phyloP scores from a whole-genome alignment of 1,140 invertebrate genomes.

The Drosophila nebulosa region DNA sequence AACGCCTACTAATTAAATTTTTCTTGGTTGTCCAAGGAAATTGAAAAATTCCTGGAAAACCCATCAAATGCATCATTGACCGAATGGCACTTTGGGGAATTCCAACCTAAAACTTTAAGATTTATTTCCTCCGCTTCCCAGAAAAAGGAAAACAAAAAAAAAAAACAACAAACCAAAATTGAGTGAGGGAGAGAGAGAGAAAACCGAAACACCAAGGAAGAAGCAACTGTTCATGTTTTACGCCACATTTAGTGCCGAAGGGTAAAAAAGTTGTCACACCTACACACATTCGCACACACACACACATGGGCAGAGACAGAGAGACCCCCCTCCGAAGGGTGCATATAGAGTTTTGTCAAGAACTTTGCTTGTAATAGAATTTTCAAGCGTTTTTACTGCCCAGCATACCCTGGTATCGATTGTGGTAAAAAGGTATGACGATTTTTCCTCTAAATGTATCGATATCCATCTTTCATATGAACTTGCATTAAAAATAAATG shows the following conservation, averaged over 20 bases:
- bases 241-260: slow-evolving; percentile 42
- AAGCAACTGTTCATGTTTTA: slow-evolving; percentile 52
- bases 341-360: neutral
- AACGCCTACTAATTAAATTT: slow-evolving; percentile 53
- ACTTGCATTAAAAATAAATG: no score
- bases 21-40: slow-evolving; percentile 32
- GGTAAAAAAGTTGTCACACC: slow-evolving; percentile 49
- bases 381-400: slow-evolving; percentile 49
- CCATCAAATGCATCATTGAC: slow-evolving; percentile 75
- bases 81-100: slow-evolving; percentile 34
- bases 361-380: slow-evolving; percentile 75
- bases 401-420: slow-evolving; percentile 5
- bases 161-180: neutral
- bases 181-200: neutral
- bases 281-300: slow-evolving; percentile 2
- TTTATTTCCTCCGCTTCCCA: slow-evolving; percentile 19
- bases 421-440: no score
- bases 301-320: slow-evolving; percentile 2
- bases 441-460: no score
- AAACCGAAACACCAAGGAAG: slow-evolving; percentile 32
- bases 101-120: slow-evolving; percentile 19
- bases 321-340: neutral
- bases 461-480: no score
- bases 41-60: slow-evolving; percentile 51
- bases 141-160: neutral